Percentiles rank a stretch among this genome's conserved stretches.
Conservation (phyloP, 2,113 vertebrate genomes). For the Dicaeum eximium region DNA sequence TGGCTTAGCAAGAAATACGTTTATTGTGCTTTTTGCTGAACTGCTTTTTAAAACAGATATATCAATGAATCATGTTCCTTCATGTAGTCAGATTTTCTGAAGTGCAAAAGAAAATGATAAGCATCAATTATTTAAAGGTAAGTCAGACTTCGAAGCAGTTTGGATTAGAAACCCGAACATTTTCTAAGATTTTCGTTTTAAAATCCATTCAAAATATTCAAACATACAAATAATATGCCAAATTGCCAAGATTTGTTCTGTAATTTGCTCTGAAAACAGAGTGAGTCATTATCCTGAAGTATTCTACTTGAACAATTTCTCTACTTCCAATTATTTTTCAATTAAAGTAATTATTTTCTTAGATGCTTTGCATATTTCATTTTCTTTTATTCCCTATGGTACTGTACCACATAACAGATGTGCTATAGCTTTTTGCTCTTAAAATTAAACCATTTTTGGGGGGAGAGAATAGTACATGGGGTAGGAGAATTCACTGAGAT, state of each 20-base stretch:
- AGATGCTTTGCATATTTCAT: neutral
- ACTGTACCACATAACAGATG: neutral
- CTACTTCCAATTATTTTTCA: neutral
- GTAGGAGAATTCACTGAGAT: neutral
- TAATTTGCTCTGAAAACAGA: neutral
- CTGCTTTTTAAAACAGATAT: neutral
- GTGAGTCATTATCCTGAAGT: neutral
- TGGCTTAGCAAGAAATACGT: neutral
- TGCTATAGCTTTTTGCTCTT: neutral
- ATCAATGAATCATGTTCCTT: neutral
- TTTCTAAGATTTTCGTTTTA: neutral
- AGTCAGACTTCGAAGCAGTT: neutral
- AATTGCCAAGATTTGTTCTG: neutral
- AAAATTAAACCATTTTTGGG: neutral
- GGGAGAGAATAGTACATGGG: rapidly evolving
- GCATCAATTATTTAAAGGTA: neutral
- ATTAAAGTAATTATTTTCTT: neutral
- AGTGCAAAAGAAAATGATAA: neutral
- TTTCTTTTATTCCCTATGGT: neutral
- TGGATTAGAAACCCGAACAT: neutral
- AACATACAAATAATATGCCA: neutral
- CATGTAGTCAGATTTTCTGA: neutral
- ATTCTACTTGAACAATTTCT: neutral
- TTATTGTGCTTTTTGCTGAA: neutral
- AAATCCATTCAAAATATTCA: neutral